These are phyloP conservation scores for Coelopa pilipes DNA, from an alignment of 2,888 invertebrate species.

Conservation along the genomic window DNA sequence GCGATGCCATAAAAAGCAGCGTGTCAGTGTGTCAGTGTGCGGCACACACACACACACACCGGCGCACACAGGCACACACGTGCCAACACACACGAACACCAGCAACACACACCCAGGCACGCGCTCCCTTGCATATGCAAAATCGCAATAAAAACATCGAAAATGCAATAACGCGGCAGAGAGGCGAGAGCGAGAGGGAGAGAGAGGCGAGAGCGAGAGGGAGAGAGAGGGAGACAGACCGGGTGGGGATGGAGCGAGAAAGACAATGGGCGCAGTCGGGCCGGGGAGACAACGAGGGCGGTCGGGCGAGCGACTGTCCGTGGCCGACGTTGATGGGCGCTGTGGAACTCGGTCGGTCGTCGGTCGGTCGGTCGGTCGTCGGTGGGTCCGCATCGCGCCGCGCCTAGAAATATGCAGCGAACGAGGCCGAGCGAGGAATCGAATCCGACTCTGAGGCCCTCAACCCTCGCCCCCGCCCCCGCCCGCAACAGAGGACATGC, in stretches of 20 bases:
- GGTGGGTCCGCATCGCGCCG: neutral
- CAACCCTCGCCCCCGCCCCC: neutral
- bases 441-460: too few species aligned
- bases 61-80: neutral
- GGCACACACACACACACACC: constrained; percentile 21
- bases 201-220: neutral
- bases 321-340: too few species aligned
- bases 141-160: constrained; percentile 46
- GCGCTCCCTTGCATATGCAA: constrained; percentile 41
- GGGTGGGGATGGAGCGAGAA: neutral
- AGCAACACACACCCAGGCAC: constrained; percentile 25
- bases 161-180: constrained; percentile 45
- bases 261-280: neutral
- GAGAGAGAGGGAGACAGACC: neutral
- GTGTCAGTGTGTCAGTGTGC: constrained; percentile 15
- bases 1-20: neutral
- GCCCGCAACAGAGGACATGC: too few species aligned
- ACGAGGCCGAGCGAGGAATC: neutral
- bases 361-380: too few species aligned
- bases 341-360: too few species aligned
- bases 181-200: neutral
- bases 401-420: constrained; percentile 17
- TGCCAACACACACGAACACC: neutral
- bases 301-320: too few species aligned
- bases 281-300: too few species aligned